Conservation (phyloP, 2,113 vertebrate species). For the Zosterops borbonicus region DNA sequence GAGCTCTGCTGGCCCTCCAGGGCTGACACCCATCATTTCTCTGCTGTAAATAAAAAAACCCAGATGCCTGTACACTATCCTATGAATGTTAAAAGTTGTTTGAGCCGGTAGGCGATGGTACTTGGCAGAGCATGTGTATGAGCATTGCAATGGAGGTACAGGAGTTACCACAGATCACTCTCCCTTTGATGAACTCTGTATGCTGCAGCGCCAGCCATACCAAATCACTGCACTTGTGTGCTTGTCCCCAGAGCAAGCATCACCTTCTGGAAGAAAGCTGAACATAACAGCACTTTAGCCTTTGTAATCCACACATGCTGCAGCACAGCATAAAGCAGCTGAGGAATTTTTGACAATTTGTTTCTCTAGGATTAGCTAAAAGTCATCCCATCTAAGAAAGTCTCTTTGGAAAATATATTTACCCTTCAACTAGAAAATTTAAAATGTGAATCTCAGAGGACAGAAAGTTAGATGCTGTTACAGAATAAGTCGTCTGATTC, state of each 20-base stretch:
- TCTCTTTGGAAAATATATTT: neutral
- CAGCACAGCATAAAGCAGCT: neutral
- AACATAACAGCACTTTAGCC: neutral
- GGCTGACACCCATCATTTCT: neutral
- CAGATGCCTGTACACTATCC: neutral
- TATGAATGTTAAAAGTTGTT: neutral
- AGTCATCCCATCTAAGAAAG: neutral
- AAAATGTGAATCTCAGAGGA: neutral
- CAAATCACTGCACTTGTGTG: neutral
- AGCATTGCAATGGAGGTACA: neutral
- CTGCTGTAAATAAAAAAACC: neutral
- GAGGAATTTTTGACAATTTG: neutral
- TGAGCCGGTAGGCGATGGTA: neutral
- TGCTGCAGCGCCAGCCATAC: neutral
- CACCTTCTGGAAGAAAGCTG: neutral
- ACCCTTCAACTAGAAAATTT: neutral
- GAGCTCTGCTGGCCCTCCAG: neutral
- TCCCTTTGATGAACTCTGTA: neutral
- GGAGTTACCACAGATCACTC: neutral
- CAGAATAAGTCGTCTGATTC: neutral
- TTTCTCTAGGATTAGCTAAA: neutral
- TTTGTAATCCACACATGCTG: fast-evolving
- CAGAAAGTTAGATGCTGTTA: neutral
- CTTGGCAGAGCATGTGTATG: fast-evolving
- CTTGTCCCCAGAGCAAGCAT: neutral